phyloP scores from a whole-genome alignment of 2,113 vertebrate species.

The Anas platyrhynchos region DNA sequence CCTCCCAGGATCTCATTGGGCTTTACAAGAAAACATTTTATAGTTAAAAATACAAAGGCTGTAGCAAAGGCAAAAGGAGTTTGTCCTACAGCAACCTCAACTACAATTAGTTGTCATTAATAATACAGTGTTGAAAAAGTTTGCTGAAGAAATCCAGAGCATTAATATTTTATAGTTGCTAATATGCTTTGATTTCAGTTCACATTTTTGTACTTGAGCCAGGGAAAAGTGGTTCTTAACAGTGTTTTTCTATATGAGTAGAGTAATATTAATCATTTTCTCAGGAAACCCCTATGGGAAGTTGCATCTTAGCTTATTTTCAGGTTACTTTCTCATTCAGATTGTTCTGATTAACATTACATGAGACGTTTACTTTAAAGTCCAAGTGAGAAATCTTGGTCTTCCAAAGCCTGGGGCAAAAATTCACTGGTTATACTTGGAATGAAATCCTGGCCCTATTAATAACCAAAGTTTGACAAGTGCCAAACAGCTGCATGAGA shows the following conservation, averaged over 20 bases:
- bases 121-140: neutral
- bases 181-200: conserved; percentile 18
- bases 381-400: neutral
- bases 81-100: neutral
- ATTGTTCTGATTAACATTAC: conserved; percentile 8
- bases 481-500: neutral
- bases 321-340: neutral
- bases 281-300: neutral
- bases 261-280: conserved; percentile 11
- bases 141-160: neutral
- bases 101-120: conserved; percentile 38
- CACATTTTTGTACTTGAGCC: neutral
- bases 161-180: conserved; percentile 40
- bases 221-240: neutral
- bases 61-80: neutral
- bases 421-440: neutral
- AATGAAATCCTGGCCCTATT: neutral
- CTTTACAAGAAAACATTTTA: neutral
- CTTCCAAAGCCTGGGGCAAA: neutral
- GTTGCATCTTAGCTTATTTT: neutral
- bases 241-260: conserved; percentile 14
- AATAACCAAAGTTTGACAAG: conserved; percentile 18
- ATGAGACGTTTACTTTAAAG: neutral
- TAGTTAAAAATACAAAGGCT: neutral
- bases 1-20: accelerated